Percentiles rank a stretch among this genome's conserved stretches.
phyloP scores from a whole-genome alignment of 2,888 invertebrate species.

The Drosophila gaucha region DNA sequence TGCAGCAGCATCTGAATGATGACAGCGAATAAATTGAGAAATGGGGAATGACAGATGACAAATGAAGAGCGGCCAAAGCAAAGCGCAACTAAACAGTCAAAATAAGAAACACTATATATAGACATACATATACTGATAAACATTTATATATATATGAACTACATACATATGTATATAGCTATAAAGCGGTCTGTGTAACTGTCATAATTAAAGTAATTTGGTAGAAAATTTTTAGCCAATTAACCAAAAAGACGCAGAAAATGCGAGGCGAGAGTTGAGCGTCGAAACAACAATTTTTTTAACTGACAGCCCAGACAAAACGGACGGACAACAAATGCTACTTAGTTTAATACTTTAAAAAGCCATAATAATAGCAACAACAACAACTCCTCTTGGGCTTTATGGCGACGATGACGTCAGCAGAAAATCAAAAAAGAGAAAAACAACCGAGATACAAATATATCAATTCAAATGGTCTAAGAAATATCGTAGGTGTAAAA shows the following conservation, averaged over 20 bases:
- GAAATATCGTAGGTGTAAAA: no score
- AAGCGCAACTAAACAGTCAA: constrained; percentile 63
- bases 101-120: constrained; percentile 8
- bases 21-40: constrained; percentile 28
- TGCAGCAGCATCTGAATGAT: constrained; percentile 25
- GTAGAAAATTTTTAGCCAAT: constrained; percentile 83
- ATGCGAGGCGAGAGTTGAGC: constrained; percentile 60
- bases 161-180: constrained; percentile 1
- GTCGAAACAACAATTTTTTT: constrained; percentile 6
- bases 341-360: constrained; percentile 78
- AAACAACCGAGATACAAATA: constrained; percentile 9
- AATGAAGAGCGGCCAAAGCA: constrained; percentile 33
- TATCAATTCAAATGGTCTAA: constrained; percentile 8
- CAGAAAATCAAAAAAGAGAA: constrained; percentile 35
- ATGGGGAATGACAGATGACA: constrained; percentile 25
- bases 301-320: constrained; percentile 33
- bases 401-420: constrained; percentile 55
- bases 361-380: constrained; percentile 68
- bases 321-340: constrained; percentile 50
- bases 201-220: constrained; percentile 83
- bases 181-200: constrained; percentile 68
- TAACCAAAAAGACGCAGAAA: constrained; percentile 80
- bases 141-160: no score
- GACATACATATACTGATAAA: constrained; percentile 7
- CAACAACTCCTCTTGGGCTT: constrained; percentile 28